phyloP scores from a whole-genome alignment of 2,113 vertebrate genomes.

The Halichoerus grypus region DNA sequence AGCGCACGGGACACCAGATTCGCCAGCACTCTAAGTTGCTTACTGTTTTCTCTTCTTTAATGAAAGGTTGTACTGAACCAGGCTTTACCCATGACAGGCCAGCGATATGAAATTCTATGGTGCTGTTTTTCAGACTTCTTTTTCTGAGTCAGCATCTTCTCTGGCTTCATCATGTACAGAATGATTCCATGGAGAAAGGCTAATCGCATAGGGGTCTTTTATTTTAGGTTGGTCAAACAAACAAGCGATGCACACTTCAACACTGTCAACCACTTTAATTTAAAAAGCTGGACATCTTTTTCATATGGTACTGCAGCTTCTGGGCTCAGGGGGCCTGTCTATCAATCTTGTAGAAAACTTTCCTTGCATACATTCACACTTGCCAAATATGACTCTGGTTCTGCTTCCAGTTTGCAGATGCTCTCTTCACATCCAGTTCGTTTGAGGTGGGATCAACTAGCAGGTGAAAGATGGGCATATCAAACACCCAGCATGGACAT shows the following conservation, averaged over 20 bases:
- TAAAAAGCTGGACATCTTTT: slow-evolving; percentile 96
- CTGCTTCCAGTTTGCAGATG: slow-evolving; percentile 97
- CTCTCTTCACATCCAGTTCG: slow-evolving; percentile 96
- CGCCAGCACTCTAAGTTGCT: slow-evolving; percentile 88
- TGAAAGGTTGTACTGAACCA: slow-evolving; percentile 96
- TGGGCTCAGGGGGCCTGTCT: slow-evolving; percentile 94
- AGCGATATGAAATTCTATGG: slow-evolving; percentile 93
- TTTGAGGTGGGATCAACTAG: slow-evolving; percentile 95
- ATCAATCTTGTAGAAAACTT: slow-evolving; percentile 98
- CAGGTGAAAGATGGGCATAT: slow-evolving; percentile 96
- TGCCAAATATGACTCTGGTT: slow-evolving; percentile 99
- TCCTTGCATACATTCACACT: slow-evolving; percentile 96
- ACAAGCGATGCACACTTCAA: slow-evolving; percentile 96
- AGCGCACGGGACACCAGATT: slow-evolving; percentile 84
- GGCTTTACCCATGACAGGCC: slow-evolving; percentile 98
- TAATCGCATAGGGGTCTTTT: slow-evolving; percentile 98
- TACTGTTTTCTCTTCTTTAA: slow-evolving; percentile 94
- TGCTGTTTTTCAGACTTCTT: slow-evolving; percentile 95
- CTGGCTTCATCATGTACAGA: slow-evolving; percentile 96
- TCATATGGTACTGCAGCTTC: slow-evolving; percentile 97
- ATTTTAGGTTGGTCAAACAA: slow-evolving; percentile 97
- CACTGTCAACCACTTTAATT: slow-evolving; percentile 97
- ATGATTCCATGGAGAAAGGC: slow-evolving; percentile 98
- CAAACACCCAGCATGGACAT: slow-evolving; percentile 96
- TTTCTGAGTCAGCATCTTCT: slow-evolving; percentile 95